Percentiles rank a stretch among this genome's conserved stretches.
Conservation (phyloP, 2,113 vertebrate species). For the Xiphorhynchus elegans region DNA sequence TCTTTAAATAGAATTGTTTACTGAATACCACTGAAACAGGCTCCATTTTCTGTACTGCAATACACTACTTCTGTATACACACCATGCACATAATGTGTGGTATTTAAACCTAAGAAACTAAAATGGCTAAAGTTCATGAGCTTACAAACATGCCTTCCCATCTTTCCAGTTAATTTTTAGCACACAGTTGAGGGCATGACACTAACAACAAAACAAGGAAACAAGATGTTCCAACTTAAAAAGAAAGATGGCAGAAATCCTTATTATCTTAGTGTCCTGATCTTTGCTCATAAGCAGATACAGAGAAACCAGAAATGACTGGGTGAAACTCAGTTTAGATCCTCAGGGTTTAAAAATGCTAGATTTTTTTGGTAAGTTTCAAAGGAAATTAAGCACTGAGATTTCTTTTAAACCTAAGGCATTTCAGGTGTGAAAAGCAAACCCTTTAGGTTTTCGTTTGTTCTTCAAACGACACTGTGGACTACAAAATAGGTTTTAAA, state of each 20-base stretch:
- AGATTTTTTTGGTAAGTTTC: background rate
- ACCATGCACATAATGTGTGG: background rate
- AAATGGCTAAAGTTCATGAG: background rate
- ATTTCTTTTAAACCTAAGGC: background rate
- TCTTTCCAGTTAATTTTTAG: background rate
- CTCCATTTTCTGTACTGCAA: background rate
- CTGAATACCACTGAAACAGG: background rate
- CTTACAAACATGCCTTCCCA: background rate
- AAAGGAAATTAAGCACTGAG: background rate
- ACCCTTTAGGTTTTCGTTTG: background rate
- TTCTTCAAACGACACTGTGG: background rate
- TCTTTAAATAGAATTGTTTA: background rate
- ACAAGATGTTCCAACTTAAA: background rate
- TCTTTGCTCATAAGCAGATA: background rate
- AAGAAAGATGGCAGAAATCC: background rate
- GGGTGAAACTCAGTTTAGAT: background rate
- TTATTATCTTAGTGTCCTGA: background rate
- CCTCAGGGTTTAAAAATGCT: background rate
- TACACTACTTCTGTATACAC: background rate
- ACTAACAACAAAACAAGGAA: background rate
- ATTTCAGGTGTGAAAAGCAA: background rate
- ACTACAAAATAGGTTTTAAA: background rate
- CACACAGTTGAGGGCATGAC: background rate
- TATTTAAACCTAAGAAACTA: background rate
- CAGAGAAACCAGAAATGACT: background rate